Conservation (phyloP, 2,797 vertebrate species). For the Leucoraja ocellata region DNA sequence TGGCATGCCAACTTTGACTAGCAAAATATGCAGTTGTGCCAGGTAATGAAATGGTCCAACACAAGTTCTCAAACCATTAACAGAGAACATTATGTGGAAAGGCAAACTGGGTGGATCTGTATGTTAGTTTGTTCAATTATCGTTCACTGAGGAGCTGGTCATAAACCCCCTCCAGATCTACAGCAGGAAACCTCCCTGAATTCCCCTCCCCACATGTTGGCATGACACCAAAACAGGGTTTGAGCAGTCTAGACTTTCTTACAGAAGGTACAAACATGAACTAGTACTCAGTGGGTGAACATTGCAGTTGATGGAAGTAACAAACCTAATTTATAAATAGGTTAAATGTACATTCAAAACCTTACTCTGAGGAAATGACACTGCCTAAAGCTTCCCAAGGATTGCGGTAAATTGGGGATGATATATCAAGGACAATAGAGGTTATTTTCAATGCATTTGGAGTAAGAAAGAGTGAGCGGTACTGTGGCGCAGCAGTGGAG, state of each 20-base stretch:
- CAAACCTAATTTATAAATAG: neutral
- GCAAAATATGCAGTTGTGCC: neutral
- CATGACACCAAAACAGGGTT: neutral
- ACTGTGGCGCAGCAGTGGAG: no score
- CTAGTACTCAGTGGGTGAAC: neutral
- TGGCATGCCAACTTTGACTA: neutral
- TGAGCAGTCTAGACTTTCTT: neutral
- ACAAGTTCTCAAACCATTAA: constrained; percentile 28
- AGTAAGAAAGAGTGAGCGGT: neutral
- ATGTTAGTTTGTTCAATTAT: neutral
- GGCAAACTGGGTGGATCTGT: neutral
- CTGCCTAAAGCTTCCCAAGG: neutral
- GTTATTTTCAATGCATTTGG: neutral
- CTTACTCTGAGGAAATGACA: neutral
- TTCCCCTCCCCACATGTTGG: neutral
- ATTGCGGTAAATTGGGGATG: no score
- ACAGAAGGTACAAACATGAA: neutral
- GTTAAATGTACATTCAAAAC: neutral
- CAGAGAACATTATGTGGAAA: constrained; percentile 1
- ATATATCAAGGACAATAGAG: no score
- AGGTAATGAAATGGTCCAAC: constrained; percentile 10
- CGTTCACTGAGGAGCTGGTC: neutral
- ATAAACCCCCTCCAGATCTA: neutral
- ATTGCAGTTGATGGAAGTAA: no score
- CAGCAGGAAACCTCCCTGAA: neutral